Conservation (phyloP, 2,113 vertebrate genomes). For the Elachura formosa region DNA sequence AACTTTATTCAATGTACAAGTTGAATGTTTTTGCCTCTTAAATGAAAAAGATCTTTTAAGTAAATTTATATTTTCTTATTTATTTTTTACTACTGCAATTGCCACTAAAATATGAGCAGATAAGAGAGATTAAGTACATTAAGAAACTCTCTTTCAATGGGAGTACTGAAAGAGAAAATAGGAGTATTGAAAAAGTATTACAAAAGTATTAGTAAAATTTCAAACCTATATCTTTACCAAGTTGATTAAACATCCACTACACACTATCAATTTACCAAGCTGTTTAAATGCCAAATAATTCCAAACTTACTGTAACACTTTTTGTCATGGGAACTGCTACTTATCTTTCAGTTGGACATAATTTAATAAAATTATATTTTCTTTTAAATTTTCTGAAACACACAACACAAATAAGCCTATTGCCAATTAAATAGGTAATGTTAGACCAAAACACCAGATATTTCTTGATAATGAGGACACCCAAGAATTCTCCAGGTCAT, state of each 20-base stretch:
- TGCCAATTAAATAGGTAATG: neutral
- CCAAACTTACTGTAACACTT: neutral
- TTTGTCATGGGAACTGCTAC: neutral
- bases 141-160: neutral
- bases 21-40: neutral
- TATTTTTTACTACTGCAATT: neutral
- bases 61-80: neutral
- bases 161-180: neutral
- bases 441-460: neutral
- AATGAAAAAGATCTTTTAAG: neutral
- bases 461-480: constrained; percentile 21
- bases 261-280: neutral
- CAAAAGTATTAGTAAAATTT: neutral
- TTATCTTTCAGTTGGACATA: neutral
- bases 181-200: neutral
- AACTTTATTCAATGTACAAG: neutral
- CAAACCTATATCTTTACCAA: neutral
- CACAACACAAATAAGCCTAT: neutral
- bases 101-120: neutral
- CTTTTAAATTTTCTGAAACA: neutral
- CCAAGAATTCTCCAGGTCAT: neutral
- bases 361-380: neutral
- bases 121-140: neutral
- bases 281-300: neutral
- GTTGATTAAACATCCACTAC: neutral